Percentiles rank a stretch among this genome's conserved stretches.
Conservation (phyloP, 2,797 vertebrate species). For the Acrocephalus scirpaceus region DNA sequence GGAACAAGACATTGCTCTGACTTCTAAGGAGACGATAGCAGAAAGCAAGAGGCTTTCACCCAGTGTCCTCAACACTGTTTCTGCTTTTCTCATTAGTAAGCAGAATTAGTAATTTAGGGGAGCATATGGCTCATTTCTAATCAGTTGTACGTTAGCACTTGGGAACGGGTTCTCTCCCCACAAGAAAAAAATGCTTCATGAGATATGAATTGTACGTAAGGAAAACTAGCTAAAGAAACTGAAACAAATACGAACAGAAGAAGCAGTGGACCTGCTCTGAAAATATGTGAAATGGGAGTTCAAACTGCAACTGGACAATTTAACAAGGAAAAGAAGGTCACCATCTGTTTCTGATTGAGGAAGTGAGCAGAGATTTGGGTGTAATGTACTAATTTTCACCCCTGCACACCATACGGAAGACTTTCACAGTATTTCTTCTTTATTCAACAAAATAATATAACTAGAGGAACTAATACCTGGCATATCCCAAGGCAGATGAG, state of each 20-base stretch:
- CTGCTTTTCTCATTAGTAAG: not conserved
- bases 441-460: not conserved
- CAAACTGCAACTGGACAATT: not conserved
- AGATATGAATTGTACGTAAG: not conserved
- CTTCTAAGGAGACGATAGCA: accelerated
- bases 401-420: not conserved
- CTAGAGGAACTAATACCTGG: not conserved
- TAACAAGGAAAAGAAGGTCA: not conserved
- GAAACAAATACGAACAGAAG: not conserved
- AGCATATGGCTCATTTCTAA: not conserved
- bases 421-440: not conserved
- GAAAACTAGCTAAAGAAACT: not conserved
- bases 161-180: not conserved
- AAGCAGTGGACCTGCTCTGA: not conserved
- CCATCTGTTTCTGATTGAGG: not conserved
- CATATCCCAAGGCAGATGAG: not conserved
- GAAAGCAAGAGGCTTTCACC: not conserved
- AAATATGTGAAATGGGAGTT: not conserved
- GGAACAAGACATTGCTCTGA: not conserved
- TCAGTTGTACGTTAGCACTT: not conserved
- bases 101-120: not conserved
- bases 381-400: not conserved
- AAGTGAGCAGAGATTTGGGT: not conserved
- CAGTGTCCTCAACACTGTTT: not conserved
- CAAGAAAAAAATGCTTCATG: not conserved